Base-by-base conservation (phyloP, 1,140 invertebrate species). In the Drosophila burlai region DNA sequence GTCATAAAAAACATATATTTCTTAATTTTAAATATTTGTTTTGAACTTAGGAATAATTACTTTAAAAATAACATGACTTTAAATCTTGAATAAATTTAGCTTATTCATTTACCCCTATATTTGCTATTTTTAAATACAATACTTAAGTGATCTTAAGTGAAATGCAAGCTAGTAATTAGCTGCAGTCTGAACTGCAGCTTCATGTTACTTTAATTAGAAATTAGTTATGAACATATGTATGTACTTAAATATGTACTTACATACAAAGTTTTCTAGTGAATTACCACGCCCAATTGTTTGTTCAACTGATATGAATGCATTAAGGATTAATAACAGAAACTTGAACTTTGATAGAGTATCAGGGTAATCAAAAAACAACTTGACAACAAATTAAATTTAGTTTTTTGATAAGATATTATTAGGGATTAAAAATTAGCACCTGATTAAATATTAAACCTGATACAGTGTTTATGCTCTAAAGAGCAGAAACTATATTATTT, bases 391-490 rank as follows among this genome's bases (percentile, higher is more conserved):
- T 24, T 50, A 50, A 62, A 36, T 62, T 50, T 50, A 36, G 45
- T 62, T 62, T 13, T 16, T n/a, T 34, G 59, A 62, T 60, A 47
- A 60, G 58, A 60, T 60, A 4, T 15, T 24, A 62, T 54, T 36
- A 2, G 13, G 50, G 11, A 36, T 54, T 54, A 21, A 54, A 21
- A 54, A 36, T 36, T 36, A 21, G 31, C 31, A 18, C 11, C 13
- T 21, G 31, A 36, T 36, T 54, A 21, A 36, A 36, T 21, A 36
- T 9, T 9, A 54, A 54, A 21, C 0, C 11, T 21, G 18, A 21
- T 36, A 34, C n/a, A 18, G 50, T 52, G 11, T 13, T 54, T 18
- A 54, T 31, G 18, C n/a, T 36, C 1, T 15, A 15, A 21, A 36
- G 13, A 54, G 4, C 7, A 36, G 3, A 16, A 36, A 21, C 10